Evolutionary conservation across 1,140 invertebrate species (phyloP).

Genomic region (Diachasma alloeum): DNA sequence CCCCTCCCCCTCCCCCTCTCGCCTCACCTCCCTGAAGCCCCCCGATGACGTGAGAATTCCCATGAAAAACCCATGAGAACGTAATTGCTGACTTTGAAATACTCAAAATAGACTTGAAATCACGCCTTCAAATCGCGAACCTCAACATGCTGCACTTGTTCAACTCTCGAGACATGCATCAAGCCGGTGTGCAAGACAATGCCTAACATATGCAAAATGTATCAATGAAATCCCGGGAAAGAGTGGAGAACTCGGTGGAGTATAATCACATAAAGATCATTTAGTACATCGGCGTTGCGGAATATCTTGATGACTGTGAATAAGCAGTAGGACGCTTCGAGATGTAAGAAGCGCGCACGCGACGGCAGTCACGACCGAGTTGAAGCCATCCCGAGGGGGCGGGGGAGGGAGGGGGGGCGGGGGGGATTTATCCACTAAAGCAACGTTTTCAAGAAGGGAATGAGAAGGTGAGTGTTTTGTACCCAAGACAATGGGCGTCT

Average conservation of each 20-base stretch:
- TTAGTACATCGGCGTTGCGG: not conserved
- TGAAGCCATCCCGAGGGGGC: not conserved
- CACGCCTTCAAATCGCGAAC: not conserved
- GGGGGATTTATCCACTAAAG: not conserved
- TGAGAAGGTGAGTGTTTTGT: slow-evolving; percentile 19
- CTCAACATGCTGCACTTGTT: too few species aligned
- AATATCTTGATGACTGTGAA: slow-evolving; percentile 12
- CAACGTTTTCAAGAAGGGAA: not conserved
- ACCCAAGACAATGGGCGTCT: slow-evolving; percentile 54
- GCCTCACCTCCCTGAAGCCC: not conserved
- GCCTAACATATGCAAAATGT: not conserved
- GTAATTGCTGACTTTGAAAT: not conserved
- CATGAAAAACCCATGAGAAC: not conserved
- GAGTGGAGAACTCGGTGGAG: not conserved
- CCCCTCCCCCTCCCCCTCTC: too few species aligned
- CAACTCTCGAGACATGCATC: too few species aligned
- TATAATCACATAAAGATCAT: slow-evolving; percentile 5
- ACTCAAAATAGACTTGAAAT: not conserved
- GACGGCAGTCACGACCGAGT: slow-evolving; percentile 19
- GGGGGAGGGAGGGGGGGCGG: not conserved
- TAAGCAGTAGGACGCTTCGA: not conserved
- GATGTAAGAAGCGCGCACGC: not conserved
- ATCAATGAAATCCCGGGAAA: not conserved
- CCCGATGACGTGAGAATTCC: not conserved
- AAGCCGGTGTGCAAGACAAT: too few species aligned